Base-by-base conservation (phyloP, 1,140 invertebrate genomes). In the Drosophila tani region DNA sequence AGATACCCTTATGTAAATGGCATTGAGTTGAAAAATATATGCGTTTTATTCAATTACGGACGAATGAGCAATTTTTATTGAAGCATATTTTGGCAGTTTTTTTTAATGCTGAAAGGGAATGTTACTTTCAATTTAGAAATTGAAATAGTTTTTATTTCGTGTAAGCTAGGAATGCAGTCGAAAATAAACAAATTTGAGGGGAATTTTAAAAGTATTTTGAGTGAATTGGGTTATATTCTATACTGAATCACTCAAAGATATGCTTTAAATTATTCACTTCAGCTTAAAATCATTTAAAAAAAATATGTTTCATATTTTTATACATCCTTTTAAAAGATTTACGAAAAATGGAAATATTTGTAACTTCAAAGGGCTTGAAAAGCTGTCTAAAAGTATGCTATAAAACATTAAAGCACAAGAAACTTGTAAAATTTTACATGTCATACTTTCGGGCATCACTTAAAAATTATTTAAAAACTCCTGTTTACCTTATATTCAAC, bases 11-110 rank as follows among this genome's bases (percentile, higher is more conserved):
- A 24, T 60, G 3, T 21, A 21, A 55, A 15, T 21, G 53, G 32
- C 53, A 55, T 21, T 55, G 7, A 7, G 7, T 41, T 32, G 9
- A 2, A 40, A 27, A 19, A 19, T 60, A 12, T 24, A 12, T 55
- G 51, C 12, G 14, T 41, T 41, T 27, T 29, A 29, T 43, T 57
- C 7, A 38, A 12, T n/a, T 63, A 15, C 19, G 5, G 11, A 27
- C 32, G 8, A n/a, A 57, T 3, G 35, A n/a, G 6, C 55, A 41
- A 41, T 41, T 24, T 41, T 41, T 24, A 57, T 24, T 24, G 35
- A 57, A 57, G 55, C 55, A 57, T 41, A 40, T 55, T 38, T 40
- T 19, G 4, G 19, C 8, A 38, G 32, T 11, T 55, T 21, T 2
- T 1, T 40, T n/a, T 55, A 24, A 40, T 55, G 7, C 17, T 14